Evolutionary conservation across 2,888 invertebrate genomes (phyloP).

Genomic region (Trichogramma evanescens): DNA sequence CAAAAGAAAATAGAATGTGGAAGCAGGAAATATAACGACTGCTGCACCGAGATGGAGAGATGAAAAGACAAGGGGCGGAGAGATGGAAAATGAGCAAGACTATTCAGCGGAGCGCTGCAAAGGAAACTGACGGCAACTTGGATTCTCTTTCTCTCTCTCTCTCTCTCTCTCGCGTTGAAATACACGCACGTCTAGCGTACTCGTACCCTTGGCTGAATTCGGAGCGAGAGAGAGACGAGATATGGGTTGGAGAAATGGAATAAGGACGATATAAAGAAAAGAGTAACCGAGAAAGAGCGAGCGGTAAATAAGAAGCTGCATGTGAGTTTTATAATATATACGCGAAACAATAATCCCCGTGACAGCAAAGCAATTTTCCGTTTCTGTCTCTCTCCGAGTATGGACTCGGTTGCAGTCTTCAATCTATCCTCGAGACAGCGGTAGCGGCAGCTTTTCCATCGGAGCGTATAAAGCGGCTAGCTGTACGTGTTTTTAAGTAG

Average conservation of each 20-base stretch:
- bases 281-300: slow-evolving; percentile 10
- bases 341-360: slow-evolving; percentile 33
- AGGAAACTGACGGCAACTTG: slow-evolving; percentile 17
- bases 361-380: slow-evolving; percentile 39
- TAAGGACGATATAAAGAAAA: background rate
- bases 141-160: background rate
- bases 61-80: too few species aligned
- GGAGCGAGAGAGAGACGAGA: background rate
- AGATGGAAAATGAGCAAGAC: slow-evolving; percentile 3
- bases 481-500: too few species aligned
- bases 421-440: background rate
- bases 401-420: background rate
- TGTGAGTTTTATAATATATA: background rate
- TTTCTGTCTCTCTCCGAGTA: too few species aligned
- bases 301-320: background rate
- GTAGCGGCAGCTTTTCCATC: too few species aligned
- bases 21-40: too few species aligned
- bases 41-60: background rate
- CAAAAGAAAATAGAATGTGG: slow-evolving; percentile 18
- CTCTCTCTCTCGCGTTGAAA: background rate
- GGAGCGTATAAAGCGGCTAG: too few species aligned
- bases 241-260: background rate
- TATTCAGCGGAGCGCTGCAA: slow-evolving; percentile 17
- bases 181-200: background rate
- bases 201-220: background rate